Conservation (phyloP, 2,888 invertebrate genomes). For the Andrena haemorrhoa region DNA sequence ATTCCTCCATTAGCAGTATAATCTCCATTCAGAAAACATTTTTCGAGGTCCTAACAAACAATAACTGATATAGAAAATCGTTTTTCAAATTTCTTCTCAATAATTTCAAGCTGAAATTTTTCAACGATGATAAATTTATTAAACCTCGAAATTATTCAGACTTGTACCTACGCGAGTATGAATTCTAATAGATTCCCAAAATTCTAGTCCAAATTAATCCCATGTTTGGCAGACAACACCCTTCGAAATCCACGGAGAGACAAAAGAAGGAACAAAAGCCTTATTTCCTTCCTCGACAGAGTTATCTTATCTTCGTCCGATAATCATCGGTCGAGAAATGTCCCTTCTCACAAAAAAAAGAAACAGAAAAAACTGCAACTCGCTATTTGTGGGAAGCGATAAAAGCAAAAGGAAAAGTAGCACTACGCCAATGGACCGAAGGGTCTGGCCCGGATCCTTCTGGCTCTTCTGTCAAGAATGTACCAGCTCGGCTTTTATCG, state of each 20-base stretch:
- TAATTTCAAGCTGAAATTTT: too few relatives aligned
- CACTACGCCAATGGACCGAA: constrained; percentile 67
- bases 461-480: constrained; percentile 55
- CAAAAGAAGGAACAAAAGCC: background rate
- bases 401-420: background rate
- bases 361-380: background rate
- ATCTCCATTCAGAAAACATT: too few relatives aligned
- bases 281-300: background rate
- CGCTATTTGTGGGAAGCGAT: background rate
- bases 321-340: background rate
- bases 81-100: too few relatives aligned
- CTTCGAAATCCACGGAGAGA: background rate
- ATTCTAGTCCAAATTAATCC: too few relatives aligned
- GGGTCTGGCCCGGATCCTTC: constrained; percentile 75
- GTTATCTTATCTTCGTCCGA: background rate
- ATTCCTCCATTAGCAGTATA: too few relatives aligned
- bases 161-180: too few relatives aligned
- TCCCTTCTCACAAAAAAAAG: background rate
- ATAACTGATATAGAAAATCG: too few relatives aligned
- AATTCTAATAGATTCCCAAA: too few relatives aligned
- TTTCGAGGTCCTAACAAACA: too few relatives aligned
- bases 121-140: too few relatives aligned
- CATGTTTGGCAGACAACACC: background rate
- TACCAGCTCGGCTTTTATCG: constrained; percentile 58
- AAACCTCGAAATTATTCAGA: too few relatives aligned